Evolutionary conservation across 2,888 invertebrate genomes (phyloP).

Genomic region (Orchestes rusci): DNA sequence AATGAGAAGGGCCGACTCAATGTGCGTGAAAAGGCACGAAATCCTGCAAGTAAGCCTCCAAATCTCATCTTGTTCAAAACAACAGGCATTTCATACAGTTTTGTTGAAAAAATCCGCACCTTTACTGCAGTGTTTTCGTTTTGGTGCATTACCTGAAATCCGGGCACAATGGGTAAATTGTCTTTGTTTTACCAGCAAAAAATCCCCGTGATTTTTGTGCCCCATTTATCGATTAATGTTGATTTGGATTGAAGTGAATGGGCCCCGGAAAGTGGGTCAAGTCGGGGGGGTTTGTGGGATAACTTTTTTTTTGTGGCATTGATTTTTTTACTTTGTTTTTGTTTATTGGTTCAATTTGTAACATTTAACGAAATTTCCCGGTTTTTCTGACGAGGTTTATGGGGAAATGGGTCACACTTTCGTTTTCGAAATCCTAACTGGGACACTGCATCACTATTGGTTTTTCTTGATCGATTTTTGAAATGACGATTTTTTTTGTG

Average conservation of each 20-base stretch:
- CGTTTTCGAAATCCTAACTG: too few species aligned
- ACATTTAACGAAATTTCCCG: too few species aligned
- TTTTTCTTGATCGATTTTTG: too few species aligned
- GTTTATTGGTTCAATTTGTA: not conserved
- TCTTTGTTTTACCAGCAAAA: too few species aligned
- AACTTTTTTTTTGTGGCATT: slow-evolving; percentile 8
- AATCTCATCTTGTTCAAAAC: slow-evolving; percentile 18
- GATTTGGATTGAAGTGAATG: slow-evolving; percentile 22
- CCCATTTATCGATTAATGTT: slow-evolving; percentile 22
- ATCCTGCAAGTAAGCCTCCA: slow-evolving; percentile 21
- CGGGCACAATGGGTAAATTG: slow-evolving; percentile 20
- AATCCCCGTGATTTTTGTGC: slow-evolving; percentile 13
- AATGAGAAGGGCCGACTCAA: slow-evolving; percentile 18
- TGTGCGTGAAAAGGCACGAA: slow-evolving; percentile 21
- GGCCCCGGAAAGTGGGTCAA: slow-evolving; percentile 22
- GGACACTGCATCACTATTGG: too few species aligned
- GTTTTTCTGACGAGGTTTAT: too few species aligned
- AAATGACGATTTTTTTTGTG: too few species aligned
- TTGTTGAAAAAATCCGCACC: slow-evolving; percentile 29
- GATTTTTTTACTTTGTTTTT: too few species aligned
- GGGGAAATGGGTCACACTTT: too few species aligned
- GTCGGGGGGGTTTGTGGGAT: slow-evolving; percentile 15
- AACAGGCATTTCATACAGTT: slow-evolving; percentile 23
- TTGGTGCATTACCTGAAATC: slow-evolving; percentile 26
- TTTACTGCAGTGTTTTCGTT: slow-evolving; percentile 35